Evolutionary conservation across 2,888 invertebrate genomes (phyloP).

Genomic region (Brenthis ino): DNA sequence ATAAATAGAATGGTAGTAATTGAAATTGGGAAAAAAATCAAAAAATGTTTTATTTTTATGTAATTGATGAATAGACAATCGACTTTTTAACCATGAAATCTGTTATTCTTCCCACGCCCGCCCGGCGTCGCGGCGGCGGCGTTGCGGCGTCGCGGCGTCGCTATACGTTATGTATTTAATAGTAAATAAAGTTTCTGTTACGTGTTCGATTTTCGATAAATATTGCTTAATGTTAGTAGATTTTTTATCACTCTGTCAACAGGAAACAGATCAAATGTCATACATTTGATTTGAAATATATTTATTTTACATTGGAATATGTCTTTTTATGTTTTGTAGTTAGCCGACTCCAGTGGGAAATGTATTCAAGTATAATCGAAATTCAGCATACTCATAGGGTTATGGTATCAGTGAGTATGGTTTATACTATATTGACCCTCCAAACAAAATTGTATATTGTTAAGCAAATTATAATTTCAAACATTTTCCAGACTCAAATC

Average conservation of each 20-base stretch:
- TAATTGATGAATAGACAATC: slow-evolving; percentile 71
- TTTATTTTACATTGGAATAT: slow-evolving; percentile 80
- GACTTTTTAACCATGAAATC: slow-evolving; percentile 67
- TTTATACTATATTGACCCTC: slow-evolving; percentile 47
- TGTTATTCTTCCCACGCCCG: slow-evolving; percentile 64
- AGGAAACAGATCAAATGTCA: slow-evolving; percentile 79
- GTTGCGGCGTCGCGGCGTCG: slow-evolving; percentile 41
- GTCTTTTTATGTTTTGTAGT: slow-evolving; percentile 82
- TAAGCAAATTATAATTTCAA: slow-evolving; percentile 74
- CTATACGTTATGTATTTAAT: slow-evolving; percentile 67
- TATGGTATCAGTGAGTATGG: slow-evolving; percentile 51
- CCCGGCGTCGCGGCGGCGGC: slow-evolving; percentile 45
- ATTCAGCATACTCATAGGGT: slow-evolving; percentile 58
- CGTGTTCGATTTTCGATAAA: slow-evolving; percentile 78
- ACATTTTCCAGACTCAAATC: slow-evolving; percentile 73
- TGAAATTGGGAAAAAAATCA: slow-evolving; percentile 66
- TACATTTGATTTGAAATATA: slow-evolving; percentile 83
- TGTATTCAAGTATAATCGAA: slow-evolving; percentile 62
- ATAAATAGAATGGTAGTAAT: slow-evolving; percentile 67
- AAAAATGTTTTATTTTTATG: slow-evolving; percentile 65
- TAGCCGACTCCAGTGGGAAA: slow-evolving; percentile 73
- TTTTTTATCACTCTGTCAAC: slow-evolving; percentile 80
- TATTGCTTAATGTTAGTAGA: slow-evolving; percentile 81
- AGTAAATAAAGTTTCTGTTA: slow-evolving; percentile 76
- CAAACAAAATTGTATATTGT: slow-evolving; percentile 71